Base-by-base conservation (phyloP, 2,888 invertebrate species). In the Leucozona laternaria region DNA sequence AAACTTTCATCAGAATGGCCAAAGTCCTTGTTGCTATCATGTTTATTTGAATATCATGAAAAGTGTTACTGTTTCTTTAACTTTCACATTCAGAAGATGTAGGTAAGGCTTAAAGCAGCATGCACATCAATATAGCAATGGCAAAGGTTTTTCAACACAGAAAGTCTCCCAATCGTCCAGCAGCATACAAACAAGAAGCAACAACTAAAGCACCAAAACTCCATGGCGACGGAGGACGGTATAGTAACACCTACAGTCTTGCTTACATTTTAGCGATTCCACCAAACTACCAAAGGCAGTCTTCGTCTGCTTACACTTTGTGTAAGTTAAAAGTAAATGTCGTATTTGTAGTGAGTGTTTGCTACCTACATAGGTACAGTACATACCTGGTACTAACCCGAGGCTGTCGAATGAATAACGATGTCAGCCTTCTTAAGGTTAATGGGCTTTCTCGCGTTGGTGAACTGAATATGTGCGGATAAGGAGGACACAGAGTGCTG, bases 11-110 rank as follows among this genome's bases (percentile, higher is more conserved):
- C 37, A 15, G 15, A 70, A 15, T 62, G 62, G 45, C 60, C 58
- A n/a, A 43, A 53, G 34, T 34, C 37, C 48, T 64, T 37, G 72
- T 17, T 73, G 75, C 70, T 64, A 76, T 79, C 10, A 20, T 11
- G 1, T 50, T 20, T 48, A 75, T 60, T 72, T 77, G 58, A 76
- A 66, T 77, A 77, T n/a, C n/a, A n/a, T 62, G 68, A 77, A 58
- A 80, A 72, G 77, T 62, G 76, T 72, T n/a, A 53, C 77, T 85
- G 73, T 78, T 85, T 81, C 60, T 62, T 50, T 34, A 68, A 62
- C 85, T 75, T 72, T 77, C 55, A 62, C 62, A 70, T 79, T 53
- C 60, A 55, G 20, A 17, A 60, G 25, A 58, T 25, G 22, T 7
- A 58, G 17, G 22, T 7, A 43, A 45, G 45, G 50, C 11, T 15